These are phyloP conservation scores for Erythrolamprus reginae DNA, from an alignment of 2,113 vertebrate species.

Conservation along the genomic window DNA sequence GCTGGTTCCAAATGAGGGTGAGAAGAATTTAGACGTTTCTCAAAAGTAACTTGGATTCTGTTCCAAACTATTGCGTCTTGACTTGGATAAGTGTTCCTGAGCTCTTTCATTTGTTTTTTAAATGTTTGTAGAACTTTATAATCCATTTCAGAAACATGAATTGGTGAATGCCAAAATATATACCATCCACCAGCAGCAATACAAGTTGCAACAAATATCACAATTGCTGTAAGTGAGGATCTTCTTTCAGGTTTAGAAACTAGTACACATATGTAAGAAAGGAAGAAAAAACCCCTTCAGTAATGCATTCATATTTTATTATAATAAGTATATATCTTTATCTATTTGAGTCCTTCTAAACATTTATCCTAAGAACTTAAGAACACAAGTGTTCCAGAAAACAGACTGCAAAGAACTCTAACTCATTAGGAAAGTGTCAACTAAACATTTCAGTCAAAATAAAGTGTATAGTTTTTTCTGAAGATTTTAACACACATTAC, in stretches of 20 bases:
- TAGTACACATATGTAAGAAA: not conserved
- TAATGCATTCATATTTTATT: slow-evolving; percentile 15
- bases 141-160: slow-evolving; percentile 16
- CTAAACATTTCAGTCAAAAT: not conserved
- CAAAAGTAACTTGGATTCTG: slow-evolving; percentile 72
- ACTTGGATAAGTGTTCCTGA: slow-evolving; percentile 69
- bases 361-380: not conserved
- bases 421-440: not conserved
- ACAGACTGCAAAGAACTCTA: not conserved
- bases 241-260: slow-evolving; percentile 23
- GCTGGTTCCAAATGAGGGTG: slow-evolving; percentile 74
- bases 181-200: not conserved
- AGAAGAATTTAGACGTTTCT: slow-evolving; percentile 74
- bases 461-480: not conserved
- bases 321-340: not conserved
- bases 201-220: not conserved
- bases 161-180: not conserved
- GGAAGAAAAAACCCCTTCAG: slow-evolving; percentile 8
- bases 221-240: not conserved
- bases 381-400: not conserved
- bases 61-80: slow-evolving; percentile 83
- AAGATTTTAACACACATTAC: not conserved
- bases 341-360: not conserved
- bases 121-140: slow-evolving; percentile 57
- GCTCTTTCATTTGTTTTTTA: slow-evolving; percentile 64